phyloP scores from a whole-genome alignment of 2,797 vertebrate genomes.

The Eulemur mongoz region DNA sequence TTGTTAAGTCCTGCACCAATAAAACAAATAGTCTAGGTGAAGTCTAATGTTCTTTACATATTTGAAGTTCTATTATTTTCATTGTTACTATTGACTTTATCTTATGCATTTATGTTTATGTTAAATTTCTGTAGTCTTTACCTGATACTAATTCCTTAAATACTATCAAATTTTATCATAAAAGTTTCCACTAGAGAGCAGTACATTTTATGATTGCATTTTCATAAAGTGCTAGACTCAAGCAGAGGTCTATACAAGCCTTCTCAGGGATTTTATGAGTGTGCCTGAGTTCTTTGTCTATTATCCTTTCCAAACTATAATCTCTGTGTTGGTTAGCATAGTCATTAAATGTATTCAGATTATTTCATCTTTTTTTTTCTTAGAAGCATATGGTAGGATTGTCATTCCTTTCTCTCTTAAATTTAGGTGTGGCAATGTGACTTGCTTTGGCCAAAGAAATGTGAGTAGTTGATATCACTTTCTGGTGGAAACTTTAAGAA shows the following conservation, averaged over 20 bases:
- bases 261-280: not conserved
- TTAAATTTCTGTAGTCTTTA: not conserved
- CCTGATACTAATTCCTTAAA: not conserved
- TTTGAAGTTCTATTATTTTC: slow-evolving; percentile 10
- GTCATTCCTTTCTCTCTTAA: not conserved
- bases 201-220: not conserved
- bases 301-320: not conserved
- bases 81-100: not conserved
- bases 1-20: not conserved
- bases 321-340: not conserved
- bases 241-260: not conserved
- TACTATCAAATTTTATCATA: not conserved
- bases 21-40: not conserved
- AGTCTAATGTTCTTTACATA: not conserved
- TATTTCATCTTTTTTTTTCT: not conserved
- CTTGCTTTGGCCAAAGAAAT: not conserved
- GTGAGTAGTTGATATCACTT: not conserved
- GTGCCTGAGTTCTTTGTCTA: not conserved
- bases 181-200: not conserved
- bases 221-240: not conserved
- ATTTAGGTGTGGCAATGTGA: not conserved
- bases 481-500: not conserved
- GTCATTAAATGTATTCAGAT: not conserved
- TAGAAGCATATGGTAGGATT: not conserved
- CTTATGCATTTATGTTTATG: not conserved